These are phyloP conservation scores for Amphipoea oculea DNA, from an alignment of 2,888 invertebrate genomes.

Conservation along the genomic window DNA sequence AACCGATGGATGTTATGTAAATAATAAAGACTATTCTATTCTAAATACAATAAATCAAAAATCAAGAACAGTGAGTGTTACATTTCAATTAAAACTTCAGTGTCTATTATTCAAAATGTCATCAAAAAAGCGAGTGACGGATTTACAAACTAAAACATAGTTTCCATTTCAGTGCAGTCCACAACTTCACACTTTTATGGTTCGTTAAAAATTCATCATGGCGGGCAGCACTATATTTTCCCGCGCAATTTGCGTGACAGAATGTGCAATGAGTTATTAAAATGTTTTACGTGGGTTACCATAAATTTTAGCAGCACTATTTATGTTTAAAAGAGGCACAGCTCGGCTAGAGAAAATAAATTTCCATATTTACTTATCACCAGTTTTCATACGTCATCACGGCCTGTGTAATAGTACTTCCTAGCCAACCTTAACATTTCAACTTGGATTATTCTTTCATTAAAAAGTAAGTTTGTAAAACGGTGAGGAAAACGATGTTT, in stretches of 20 bases:
- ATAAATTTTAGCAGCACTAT: conserved; percentile 14
- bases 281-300: conserved; percentile 24
- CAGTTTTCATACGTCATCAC: background rate
- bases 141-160: conserved; percentile 27
- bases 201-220: conserved; percentile 50
- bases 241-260: conserved; percentile 32
- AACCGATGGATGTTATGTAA: too few species aligned
- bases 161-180: conserved; percentile 28
- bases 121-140: background rate
- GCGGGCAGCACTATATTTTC: conserved; percentile 31
- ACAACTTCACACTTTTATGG: conserved; percentile 19
- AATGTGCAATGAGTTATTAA: conserved; percentile 31
- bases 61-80: background rate
- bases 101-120: background rate
- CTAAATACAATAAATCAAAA: background rate
- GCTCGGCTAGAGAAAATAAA: background rate
- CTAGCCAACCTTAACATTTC: background rate
- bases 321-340: background rate
- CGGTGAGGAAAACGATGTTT: too few species aligned
- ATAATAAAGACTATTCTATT: background rate
- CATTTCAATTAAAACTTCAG: background rate
- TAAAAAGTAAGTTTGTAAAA: too few species aligned
- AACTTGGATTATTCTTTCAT: background rate
- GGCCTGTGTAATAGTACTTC: background rate
- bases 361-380: background rate